Conservation (phyloP, 2,113 vertebrate species). For the Epinephelus cyanopodus region DNA sequence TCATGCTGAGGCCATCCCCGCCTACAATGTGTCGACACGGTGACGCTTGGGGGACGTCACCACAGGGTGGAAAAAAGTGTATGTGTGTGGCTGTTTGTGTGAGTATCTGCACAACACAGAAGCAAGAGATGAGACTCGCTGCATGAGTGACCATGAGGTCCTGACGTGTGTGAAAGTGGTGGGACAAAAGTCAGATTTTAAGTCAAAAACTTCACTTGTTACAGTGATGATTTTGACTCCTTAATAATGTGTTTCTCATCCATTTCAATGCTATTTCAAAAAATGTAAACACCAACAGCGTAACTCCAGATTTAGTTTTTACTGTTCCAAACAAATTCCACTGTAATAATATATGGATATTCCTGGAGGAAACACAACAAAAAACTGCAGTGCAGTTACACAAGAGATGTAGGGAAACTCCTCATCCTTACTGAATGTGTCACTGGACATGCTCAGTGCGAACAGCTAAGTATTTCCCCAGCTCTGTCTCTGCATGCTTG, state of each 20-base stretch:
- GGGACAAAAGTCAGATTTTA: slow-evolving; percentile 18
- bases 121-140: slow-evolving; percentile 43
- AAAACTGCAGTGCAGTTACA: background rate
- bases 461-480: background rate
- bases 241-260: background rate
- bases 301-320: too few species aligned
- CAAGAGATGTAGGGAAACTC: slow-evolving; percentile 39
- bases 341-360: too few species aligned
- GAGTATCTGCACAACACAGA: background rate
- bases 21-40: slow-evolving; percentile 62
- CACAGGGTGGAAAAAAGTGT: slow-evolving; percentile 71
- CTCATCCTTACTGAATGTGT: background rate
- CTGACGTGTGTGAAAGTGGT: slow-evolving; percentile 76
- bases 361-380: background rate
- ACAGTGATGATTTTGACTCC: background rate
- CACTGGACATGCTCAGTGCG: background rate
- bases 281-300: too few species aligned
- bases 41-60: slow-evolving; percentile 72
- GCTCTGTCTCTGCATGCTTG: slow-evolving; percentile 32
- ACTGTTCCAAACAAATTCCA: too few species aligned
- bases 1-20: slow-evolving; percentile 62
- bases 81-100: slow-evolving; percentile 3
- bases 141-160: slow-evolving; percentile 52
- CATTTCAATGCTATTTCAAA: too few species aligned
- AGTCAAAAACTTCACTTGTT: background rate